These are phyloP conservation scores for Pelosia muscerda DNA, from an alignment of 2,888 invertebrate genomes.

Conservation along the genomic window DNA sequence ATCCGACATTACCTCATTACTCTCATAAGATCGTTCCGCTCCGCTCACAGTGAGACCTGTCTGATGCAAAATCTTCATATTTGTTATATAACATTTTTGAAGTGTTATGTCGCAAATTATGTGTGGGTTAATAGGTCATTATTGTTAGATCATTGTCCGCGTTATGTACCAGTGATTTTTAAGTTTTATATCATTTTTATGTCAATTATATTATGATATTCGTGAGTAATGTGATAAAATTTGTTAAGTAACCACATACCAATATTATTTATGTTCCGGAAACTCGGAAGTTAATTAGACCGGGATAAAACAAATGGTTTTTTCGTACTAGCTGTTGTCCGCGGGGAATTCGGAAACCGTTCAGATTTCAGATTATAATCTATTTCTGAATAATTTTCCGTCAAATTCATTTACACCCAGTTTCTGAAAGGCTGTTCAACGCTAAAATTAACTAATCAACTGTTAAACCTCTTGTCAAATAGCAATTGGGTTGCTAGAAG, in stretches of 20 bases:
- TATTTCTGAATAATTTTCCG: too few relatives aligned
- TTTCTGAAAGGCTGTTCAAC: too few relatives aligned
- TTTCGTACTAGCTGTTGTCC: too few relatives aligned
- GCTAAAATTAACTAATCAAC: too few relatives aligned
- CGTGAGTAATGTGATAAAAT: not conserved
- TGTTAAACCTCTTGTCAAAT: too few relatives aligned
- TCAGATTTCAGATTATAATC: too few relatives aligned
- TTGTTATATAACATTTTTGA: constrained; percentile 50
- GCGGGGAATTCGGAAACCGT: too few relatives aligned
- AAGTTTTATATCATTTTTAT: constrained; percentile 2
- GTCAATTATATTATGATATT: not conserved
- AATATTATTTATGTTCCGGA: not conserved
- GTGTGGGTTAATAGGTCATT: constrained; percentile 53
- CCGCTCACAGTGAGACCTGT: constrained; percentile 32
- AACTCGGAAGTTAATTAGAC: not conserved
- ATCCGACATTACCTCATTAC: constrained; percentile 25
- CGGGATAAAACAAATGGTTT: not conserved
- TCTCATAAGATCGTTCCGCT: constrained; percentile 32
- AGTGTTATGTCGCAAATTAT: constrained; percentile 43
- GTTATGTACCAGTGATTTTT: constrained; percentile 19
- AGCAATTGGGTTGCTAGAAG: too few relatives aligned
- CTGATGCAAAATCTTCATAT: constrained; percentile 27
- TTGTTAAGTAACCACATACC: not conserved
- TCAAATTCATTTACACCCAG: too few relatives aligned
- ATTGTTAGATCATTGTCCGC: constrained; percentile 41